A percentile compares a stretch with the other conserved stretches of the same genome.
These are phyloP conservation scores for Tadarida brasiliensis DNA, from an alignment of 2,797 vertebrate species.

Conservation along the genomic window DNA sequence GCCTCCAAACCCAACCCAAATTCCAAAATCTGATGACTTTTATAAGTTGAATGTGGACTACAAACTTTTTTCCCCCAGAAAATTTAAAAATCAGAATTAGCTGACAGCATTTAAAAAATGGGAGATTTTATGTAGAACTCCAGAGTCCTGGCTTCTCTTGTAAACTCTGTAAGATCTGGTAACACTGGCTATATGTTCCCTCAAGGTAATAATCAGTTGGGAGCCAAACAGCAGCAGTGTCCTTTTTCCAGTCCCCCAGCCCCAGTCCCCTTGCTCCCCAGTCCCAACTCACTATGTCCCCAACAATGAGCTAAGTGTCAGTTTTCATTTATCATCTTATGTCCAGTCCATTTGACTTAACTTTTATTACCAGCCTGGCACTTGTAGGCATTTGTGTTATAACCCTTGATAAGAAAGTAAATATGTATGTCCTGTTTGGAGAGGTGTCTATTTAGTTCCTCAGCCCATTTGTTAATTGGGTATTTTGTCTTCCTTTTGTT, in stretches of 20 bases:
- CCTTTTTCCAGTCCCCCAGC: neutral
- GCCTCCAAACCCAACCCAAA: slow-evolving; percentile 8
- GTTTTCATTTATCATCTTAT: neutral
- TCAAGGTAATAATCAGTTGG: neutral
- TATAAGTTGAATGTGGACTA: slow-evolving; percentile 6
- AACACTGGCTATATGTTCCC: neutral
- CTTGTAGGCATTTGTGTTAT: neutral
- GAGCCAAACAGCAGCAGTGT: neutral
- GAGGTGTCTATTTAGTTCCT: no score
- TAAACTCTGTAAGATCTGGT: neutral
- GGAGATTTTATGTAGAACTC: slow-evolving; percentile 27
- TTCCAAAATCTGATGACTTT: slow-evolving; percentile 38
- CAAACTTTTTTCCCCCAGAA: neutral
- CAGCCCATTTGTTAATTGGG: no score
- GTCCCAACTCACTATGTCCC: neutral
- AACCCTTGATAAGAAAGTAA: slow-evolving; percentile 17
- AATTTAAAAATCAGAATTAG: slow-evolving; percentile 52
- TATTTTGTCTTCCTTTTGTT: no score
- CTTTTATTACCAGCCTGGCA: slow-evolving; percentile 34
- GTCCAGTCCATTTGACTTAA: neutral
- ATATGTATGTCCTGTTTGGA: no score
- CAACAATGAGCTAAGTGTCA: neutral
- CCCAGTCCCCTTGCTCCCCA: no score
- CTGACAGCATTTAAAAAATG: slow-evolving; percentile 31
- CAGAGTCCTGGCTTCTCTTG: neutral